Evolutionary conservation across 2,797 vertebrate genomes (phyloP).

Genomic region (Lagodon rhomboides): DNA sequence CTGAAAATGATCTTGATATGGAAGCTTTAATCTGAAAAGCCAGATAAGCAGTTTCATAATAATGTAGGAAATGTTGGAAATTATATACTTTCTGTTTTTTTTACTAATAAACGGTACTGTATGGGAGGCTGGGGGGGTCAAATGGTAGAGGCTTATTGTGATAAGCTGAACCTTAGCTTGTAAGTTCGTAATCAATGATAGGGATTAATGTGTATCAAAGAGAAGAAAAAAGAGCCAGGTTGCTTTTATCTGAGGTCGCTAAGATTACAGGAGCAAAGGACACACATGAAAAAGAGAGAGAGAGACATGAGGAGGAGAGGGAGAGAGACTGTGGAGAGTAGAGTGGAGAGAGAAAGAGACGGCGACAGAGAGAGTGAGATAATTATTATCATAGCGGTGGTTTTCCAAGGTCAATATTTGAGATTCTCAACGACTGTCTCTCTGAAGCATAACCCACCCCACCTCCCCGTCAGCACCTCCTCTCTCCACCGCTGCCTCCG

Average conservation of each 20-base stretch:
- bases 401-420: constrained; percentile 83
- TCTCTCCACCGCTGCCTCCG: constrained; percentile 49
- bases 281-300: constrained; percentile 53
- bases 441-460: constrained; percentile 37
- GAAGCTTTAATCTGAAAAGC: neutral
- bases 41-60: neutral
- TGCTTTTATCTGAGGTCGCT: constrained; percentile 83
- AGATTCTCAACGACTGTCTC: constrained; percentile 72
- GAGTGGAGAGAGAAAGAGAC: constrained; percentile 18
- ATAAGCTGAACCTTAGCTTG: constrained; percentile 85
- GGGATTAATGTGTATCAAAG: constrained; percentile 88
- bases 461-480: constrained; percentile 19
- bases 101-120: constrained; percentile 42
- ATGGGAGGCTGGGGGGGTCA: constrained; percentile 47
- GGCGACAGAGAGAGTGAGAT: constrained; percentile 48
- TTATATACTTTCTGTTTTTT: neutral
- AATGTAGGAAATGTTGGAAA: neutral
- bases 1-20: no score
- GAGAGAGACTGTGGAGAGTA: constrained; percentile 34
- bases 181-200: constrained; percentile 87
- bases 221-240: constrained; percentile 70
- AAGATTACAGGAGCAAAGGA: constrained; percentile 82
- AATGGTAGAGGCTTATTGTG: constrained; percentile 78
- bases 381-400: constrained; percentile 75
- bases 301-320: constrained; percentile 31